Base-by-base conservation (phyloP, 2,113 vertebrate species). In the Malurus elegans region DNA sequence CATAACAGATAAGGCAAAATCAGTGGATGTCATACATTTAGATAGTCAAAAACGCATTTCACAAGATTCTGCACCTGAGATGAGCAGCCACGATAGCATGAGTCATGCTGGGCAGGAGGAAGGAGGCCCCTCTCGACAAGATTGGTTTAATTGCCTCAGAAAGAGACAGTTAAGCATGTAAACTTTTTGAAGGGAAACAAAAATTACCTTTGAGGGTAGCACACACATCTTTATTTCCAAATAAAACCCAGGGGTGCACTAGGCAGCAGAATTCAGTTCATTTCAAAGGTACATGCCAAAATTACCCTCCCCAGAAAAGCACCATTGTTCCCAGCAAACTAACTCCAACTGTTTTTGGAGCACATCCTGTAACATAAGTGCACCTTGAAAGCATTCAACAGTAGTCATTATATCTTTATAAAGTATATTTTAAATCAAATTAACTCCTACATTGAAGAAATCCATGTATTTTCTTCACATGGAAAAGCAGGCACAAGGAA, bases 61-160 rank as follows among this genome's bases (percentile, higher is more conserved):
- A 94, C 92, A 94, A 94, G 94, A 58, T 92, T 93, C 64, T 83
- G 88, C 72, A 88, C 82, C 88, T 80, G 82, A 94, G 96, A 96
- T 96, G 86, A 94, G 88, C 57, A 74, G 82, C 69, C 73, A 64
- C 0, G 60, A 96, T 92, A 95, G 75, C 48, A 14, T 90, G 94
- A 97, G 62, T 97, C 94, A 97, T 2, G 34, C 67, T 78, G 76
- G 6, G 66, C 69, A 85, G 80, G 67, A 87, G 64, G 89, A 88
- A 90, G 74, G 44, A 94, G 90, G 85, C 79, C 81, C 81, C 87
- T 67, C 71, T 76, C 85, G 88, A 80, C 42, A 36, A 34, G 54
- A 65, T 7, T 44, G 42, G 38, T 34, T 87, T 96, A 82, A 95
- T 61, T 93, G 88, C 60, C 92, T 58, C 64, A 86, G 64, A 85